Evolutionary conservation across 2,113 vertebrate species (phyloP), one percentile per base, ranked within the genome.

Genomic region (Pao palembangensis): DNA sequence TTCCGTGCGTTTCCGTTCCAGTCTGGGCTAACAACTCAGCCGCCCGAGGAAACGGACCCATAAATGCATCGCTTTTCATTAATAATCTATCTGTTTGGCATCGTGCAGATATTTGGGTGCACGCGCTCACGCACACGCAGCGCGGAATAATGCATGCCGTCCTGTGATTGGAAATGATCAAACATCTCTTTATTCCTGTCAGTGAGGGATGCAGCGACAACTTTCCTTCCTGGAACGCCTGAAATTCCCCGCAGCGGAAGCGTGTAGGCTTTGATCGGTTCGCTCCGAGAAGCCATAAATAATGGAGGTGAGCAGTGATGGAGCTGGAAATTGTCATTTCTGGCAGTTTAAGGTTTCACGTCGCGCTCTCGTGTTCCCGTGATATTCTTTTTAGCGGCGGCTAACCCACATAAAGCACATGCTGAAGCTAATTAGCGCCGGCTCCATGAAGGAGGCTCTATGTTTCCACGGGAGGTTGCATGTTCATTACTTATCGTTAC

Each of bases 131-230:
- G 44, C 13, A 7, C 15, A 47, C 8, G 44, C 6, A 47, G 43
- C 14, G 17, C 20, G 47, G 72, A 85, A 80, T 83, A 82, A 82
- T 71, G 55, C 72, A 75, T 78, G 58, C 31, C 21, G 21, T 49
- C 65, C 69, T 75, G 55, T 81, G 62, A 75, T 69, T 51, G 49
- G 6, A 58, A 67, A 81, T 69, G 80, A 83, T 87, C 80, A 85
- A 83, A 80, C 69, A 72, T 64, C 3, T 31, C 8, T 55, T 8
- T 10, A 52, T 51, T 73, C 53, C 53, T 31, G 31, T 59, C 23
- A n/a, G 73, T 73, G 34, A 55, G 64, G 12, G 47, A 34, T 19
- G 38, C 28, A 28, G 48, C 61, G 80, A 82, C 76, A 73, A 73
- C 72, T 73, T 73, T 63, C 54, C 61, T 65, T 67, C 62, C 47